These are phyloP conservation scores for Leptothorax acervorum DNA, from an alignment of 2,888 invertebrate species.

Conservation along the genomic window DNA sequence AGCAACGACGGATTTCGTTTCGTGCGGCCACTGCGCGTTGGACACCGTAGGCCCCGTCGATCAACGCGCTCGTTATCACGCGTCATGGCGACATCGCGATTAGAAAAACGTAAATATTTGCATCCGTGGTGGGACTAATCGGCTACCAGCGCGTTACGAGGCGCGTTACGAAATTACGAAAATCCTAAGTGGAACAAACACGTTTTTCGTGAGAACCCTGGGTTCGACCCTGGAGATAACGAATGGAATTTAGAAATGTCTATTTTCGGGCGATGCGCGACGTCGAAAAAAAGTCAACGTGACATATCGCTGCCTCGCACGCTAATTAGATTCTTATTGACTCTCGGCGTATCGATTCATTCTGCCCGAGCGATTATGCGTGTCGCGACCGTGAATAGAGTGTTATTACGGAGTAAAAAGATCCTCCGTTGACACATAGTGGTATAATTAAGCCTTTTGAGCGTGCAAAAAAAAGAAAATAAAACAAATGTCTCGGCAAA, in stretches of 20 bases:
- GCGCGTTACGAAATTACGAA: slow-evolving; percentile 29
- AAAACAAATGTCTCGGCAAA: not conserved
- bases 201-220: not conserved
- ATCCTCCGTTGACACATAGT: not conserved
- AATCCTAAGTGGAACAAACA: not conserved
- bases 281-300: not conserved
- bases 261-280: not conserved
- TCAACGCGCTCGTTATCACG: slow-evolving; percentile 56
- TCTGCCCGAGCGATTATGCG: slow-evolving; percentile 9
- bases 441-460: slow-evolving; percentile 1
- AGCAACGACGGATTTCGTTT: slow-evolving; percentile 53
- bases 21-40: not conserved
- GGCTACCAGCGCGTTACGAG: not conserved
- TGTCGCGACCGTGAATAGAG: not conserved
- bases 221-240: slow-evolving; percentile 34
- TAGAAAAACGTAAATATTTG: slow-evolving; percentile 65
- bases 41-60: not conserved
- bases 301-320: not conserved
- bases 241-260: slow-evolving; percentile 12
- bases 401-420: not conserved
- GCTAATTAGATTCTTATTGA: slow-evolving; percentile 42
- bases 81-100: slow-evolving; percentile 50
- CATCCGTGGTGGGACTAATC: slow-evolving; percentile 7
- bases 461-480: not conserved
- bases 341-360: slow-evolving; percentile 9